phyloP scores from a whole-genome alignment of 2,113 vertebrate species.

The Crocuta crocuta region DNA sequence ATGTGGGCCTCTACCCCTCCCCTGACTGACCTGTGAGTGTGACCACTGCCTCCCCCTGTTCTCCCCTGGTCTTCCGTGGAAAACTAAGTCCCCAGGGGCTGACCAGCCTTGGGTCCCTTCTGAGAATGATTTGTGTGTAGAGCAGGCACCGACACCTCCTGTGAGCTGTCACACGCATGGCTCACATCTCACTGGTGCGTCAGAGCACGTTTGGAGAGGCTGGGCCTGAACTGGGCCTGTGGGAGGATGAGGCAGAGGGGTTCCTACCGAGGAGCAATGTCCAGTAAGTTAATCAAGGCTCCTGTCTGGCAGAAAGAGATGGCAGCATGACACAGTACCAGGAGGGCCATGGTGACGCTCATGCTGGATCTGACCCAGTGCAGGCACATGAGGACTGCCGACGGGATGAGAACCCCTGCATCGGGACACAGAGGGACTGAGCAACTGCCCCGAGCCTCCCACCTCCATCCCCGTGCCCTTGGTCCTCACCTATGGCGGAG shows the following conservation, averaged over 20 bases:
- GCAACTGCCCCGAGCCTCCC: not conserved
- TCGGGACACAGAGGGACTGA: not conserved
- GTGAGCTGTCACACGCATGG: not conserved
- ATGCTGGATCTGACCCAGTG: slow-evolving; percentile 54
- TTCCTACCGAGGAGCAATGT: slow-evolving; percentile 76
- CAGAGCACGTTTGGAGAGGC: too few relatives aligned
- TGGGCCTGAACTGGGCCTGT: not conserved
- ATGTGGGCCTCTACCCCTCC: not conserved
- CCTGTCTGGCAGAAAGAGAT: slow-evolving; percentile 23
- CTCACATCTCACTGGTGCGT: not conserved
- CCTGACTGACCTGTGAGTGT: not conserved
- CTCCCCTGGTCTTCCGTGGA: not conserved
- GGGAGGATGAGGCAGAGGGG: not conserved
- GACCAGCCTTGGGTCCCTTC: not conserved
- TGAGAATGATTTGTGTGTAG: not conserved
- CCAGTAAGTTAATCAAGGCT: slow-evolving; percentile 63
- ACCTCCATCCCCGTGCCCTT: rapidly evolving
- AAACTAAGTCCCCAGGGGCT: not conserved
- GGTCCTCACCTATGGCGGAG: slow-evolving; percentile 85
- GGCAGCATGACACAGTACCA: not conserved
- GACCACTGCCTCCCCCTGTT: not conserved
- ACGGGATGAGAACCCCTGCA: slow-evolving; percentile 42
- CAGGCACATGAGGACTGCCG: not conserved
- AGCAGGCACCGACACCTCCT: not conserved
- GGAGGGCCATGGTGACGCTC: not conserved